A percentile compares a stretch with the other conserved stretches of the same genome.
Conservation (phyloP, 2,797 vertebrate genomes). For the Sebastes iracundus region DNA sequence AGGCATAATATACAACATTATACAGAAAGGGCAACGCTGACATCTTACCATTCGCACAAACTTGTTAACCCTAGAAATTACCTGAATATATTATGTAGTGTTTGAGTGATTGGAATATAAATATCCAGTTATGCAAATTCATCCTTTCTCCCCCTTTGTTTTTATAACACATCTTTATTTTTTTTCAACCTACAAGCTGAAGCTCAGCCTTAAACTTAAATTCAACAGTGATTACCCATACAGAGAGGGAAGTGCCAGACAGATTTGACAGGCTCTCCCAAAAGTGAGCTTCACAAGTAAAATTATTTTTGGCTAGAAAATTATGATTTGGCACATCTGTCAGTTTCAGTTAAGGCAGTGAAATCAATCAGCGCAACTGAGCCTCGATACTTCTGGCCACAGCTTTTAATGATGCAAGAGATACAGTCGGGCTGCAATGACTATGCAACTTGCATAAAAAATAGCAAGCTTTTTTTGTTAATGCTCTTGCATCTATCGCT, state of each 20-base stretch:
- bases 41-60: constrained; percentile 23
- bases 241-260: constrained; percentile 17
- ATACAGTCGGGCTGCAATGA: constrained; percentile 65
- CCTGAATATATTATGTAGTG: constrained; percentile 64
- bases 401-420: constrained; percentile 71
- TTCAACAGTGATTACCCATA: constrained; percentile 46
- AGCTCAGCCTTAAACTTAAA: constrained; percentile 9
- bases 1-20: constrained; percentile 56
- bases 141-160: neutral
- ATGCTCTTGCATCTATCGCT: constrained; percentile 46
- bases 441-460: constrained; percentile 56
- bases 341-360: constrained; percentile 75
- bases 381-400: constrained; percentile 45
- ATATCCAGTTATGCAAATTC: constrained; percentile 57
- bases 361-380: constrained; percentile 61
- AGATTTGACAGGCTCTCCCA: constrained; percentile 47
- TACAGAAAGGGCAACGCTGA: constrained; percentile 38
- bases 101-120: constrained; percentile 47
- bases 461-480: constrained; percentile 21
- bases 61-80: constrained; percentile 24
- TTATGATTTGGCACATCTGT: constrained; percentile 80
- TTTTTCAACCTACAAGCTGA: constrained; percentile 9
- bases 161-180: neutral
- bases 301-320: constrained; percentile 53
- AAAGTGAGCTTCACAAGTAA: constrained; percentile 37